Evolutionary conservation across 2,888 invertebrate genomes (phyloP), one percentile per base, ranked within the genome.

Genomic region (Merodon equestris): DNA sequence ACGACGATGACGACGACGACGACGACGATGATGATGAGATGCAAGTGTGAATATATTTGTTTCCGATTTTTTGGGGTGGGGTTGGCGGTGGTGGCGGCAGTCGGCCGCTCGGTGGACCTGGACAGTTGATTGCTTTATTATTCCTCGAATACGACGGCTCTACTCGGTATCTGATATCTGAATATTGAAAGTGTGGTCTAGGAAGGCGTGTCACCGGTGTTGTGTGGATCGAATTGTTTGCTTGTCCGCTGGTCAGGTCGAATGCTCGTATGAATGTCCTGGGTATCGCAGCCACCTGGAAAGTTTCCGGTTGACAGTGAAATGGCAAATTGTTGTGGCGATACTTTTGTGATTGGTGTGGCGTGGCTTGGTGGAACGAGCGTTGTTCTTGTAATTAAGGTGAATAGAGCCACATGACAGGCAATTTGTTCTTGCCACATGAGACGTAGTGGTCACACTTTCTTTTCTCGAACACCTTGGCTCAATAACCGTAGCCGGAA

Each of bases 91-190:
- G 27, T 27, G 27, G 27, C 27, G 7, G 27, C 27, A 7, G 27
- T 27, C 27, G 27, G 27, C 7, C 27, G n/a, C n/a, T n/a, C n/a
- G n/a, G n/a, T n/a, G n/a, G 27, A 27, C 27, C 27, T 7, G 51
- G 79, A 64, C 79, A 79, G 74, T 79, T 79, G 79, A 79, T 79
- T 74, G 79, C 79, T 79, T 79, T 79, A 79, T 79, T 79, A 79
- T 79, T 70, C 73, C 40, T n/a, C 40, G 63, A 72, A 77, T 45
- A 51, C 34, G 50, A 50, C 42, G 51, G 47, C 58, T 17, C 48
- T 45, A 56, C 48, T 45, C 38, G 60, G 60, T 48, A 76, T 66
- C 60, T 66, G 71, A 66, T 70, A 74, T 70, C 74, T 74, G 68
- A 79, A 79, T 79, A 74, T 74, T 70, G 56, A 51, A 51, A 56